Base-by-base conservation (phyloP, 2,797 vertebrate species). In the Orestias chungarensis region DNA sequence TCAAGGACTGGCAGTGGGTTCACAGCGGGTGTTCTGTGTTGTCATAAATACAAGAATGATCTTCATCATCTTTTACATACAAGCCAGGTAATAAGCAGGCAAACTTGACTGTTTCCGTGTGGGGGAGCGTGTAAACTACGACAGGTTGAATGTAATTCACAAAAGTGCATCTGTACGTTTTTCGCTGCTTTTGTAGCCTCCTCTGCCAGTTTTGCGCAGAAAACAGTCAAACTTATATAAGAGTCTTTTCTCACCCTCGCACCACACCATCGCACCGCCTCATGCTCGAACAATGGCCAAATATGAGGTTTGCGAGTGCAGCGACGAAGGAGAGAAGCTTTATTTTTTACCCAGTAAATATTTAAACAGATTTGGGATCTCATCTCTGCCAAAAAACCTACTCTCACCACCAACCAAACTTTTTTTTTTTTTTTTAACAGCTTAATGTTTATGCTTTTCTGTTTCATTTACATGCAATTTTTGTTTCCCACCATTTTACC, bases 181-280 rank as follows among this genome's bases (percentile, higher is more conserved):
- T 31, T 54, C 66, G 52, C 47, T 74, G 52, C 52, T 17, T n/a
- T n/a, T n/a, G n/a, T n/a, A 66, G 18, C 23, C n/a, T 52, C 52
- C 52, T 20, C 52, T 29, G 72, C 2, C 20, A 17, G 70, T 54
- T 82, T 75, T 80, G 33, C 29, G n/a, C 72, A 73, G 40, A 62
- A 61, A 89, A 84, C 72, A 80, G 66, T 71, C 27, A 85, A 86
- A 86, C 7, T 80, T 84, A 82, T 49, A 11, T 80, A 86, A 90
- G 71, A 71, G 75, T 72, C 40, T 83, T 79, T 89, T 87, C 75
- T 76, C 78, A 70, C 76, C 62, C 71, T 69, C 66, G 52, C 55
- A 20, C 71, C 42, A 47, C 61, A 20, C 74, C 33, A 42, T 79
- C 54, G 70, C 81, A 81, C 64, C 47, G 81, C 75, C 62, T 81